Conservation (phyloP, 2,888 invertebrate genomes). For the Mellilla xanthometata region DNA sequence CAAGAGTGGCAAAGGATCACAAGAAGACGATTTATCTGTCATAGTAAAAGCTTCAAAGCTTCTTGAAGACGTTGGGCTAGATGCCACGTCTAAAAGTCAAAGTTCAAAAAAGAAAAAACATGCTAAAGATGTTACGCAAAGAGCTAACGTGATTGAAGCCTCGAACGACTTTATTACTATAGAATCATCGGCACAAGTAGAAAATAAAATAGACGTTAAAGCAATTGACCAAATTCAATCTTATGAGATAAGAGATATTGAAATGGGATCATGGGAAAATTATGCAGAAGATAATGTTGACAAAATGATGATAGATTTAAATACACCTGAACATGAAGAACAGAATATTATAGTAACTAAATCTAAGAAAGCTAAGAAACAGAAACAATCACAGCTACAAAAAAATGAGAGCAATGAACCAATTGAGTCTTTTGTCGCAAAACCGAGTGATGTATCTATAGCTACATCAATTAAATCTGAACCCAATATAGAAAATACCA, state of each 20-base stretch:
- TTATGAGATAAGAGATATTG: conserved; percentile 23
- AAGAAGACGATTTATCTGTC: neutral
- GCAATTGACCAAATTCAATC: neutral
- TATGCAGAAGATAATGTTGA: conserved; percentile 30
- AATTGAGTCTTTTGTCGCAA: too few relatives aligned
- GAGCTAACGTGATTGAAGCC: conserved; percentile 1
- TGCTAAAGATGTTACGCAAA: conserved; percentile 14
- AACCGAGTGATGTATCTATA: too few relatives aligned
- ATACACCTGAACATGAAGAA: conserved; percentile 28
- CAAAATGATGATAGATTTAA: conserved; percentile 39
- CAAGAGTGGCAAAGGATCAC: conserved; percentile 40
- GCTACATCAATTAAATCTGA: too few relatives aligned
- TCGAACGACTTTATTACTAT: conserved; percentile 24
- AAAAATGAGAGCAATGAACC: too few relatives aligned
- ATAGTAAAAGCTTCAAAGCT: neutral
- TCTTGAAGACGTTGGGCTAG: conserved; percentile 23
- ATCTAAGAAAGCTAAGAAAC: conserved; percentile 11
- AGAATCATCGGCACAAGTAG: conserved; percentile 25
- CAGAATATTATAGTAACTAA: neutral
- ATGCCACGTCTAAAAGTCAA: conserved; percentile 17
- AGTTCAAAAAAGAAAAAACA: conserved; percentile 32
- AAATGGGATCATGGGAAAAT: conserved; percentile 22
- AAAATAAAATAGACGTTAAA: conserved; percentile 10
- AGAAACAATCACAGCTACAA: neutral
- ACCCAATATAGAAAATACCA: too few relatives aligned